phyloP scores from a whole-genome alignment of 2,113 vertebrate species.

The Poecile atricapillus region DNA sequence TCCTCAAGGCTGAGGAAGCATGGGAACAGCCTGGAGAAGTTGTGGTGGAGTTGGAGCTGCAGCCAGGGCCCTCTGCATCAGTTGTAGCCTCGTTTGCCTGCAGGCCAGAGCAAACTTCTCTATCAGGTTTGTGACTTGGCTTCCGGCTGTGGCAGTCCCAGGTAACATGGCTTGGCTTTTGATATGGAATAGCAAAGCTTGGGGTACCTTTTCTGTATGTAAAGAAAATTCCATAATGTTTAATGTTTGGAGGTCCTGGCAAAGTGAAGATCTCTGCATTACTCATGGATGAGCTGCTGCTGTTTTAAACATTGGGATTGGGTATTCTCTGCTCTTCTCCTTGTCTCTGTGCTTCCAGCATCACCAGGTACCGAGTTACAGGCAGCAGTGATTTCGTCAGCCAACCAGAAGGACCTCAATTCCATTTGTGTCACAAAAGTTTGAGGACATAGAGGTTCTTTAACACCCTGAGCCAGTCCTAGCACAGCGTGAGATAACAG shows the following conservation, averaged over 20 bases:
- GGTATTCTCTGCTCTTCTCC: background rate
- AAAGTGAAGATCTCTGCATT: background rate
- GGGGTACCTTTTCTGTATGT: background rate
- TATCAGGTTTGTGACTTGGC: background rate
- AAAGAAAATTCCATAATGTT: background rate
- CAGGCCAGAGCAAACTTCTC: background rate
- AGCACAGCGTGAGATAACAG: fast-evolving
- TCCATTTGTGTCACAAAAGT: background rate
- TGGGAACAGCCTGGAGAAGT: background rate
- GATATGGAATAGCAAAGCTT: background rate
- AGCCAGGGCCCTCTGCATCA: background rate
- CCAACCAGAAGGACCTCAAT: background rate
- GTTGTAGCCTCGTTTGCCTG: background rate
- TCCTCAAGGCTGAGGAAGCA: background rate
- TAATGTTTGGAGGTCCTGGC: background rate
- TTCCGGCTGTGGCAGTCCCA: background rate
- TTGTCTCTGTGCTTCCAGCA: background rate
- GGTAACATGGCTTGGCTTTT: background rate
- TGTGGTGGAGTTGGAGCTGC: background rate
- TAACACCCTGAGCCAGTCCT: background rate
- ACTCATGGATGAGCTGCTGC: background rate
- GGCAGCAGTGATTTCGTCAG: background rate
- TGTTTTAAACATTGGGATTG: background rate
- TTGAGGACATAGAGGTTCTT: background rate
- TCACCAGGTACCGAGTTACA: background rate